phyloP scores from a whole-genome alignment of 2,797 vertebrate genomes.

The Xyrichtys novacula region DNA sequence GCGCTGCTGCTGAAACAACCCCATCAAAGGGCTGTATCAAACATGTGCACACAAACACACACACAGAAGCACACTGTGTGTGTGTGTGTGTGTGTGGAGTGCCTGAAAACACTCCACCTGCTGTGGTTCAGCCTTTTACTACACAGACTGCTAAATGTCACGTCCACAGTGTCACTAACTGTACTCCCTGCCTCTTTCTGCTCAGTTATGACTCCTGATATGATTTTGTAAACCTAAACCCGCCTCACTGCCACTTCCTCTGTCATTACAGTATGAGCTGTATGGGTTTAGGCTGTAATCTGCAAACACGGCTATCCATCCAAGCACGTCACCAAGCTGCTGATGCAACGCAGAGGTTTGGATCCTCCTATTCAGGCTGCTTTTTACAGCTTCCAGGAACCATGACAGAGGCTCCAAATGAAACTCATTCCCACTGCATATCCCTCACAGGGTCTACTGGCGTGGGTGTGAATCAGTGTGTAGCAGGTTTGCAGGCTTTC shows the following conservation, averaged over 20 bases:
- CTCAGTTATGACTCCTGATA: constrained; percentile 3
- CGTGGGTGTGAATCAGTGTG: background rate
- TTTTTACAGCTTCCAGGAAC: constrained; percentile 22
- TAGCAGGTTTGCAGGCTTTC: background rate
- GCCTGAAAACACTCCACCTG: background rate
- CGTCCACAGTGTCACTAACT: background rate
- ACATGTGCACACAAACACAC: background rate
- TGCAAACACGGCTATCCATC: constrained; percentile 34
- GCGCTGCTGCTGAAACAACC: background rate
- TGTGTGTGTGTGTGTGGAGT: constrained; percentile 28
- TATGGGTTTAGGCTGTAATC: constrained; percentile 43
- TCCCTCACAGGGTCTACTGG: background rate
- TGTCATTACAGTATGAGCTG: constrained; percentile 20
- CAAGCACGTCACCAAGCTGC: constrained; percentile 31
- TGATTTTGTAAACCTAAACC: constrained; percentile 18
- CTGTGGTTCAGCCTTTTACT: constrained; percentile 1
- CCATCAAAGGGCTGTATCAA: background rate
- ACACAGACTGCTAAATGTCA: constrained; percentile 5
- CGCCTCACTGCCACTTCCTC: constrained; percentile 26
- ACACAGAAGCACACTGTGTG: background rate
- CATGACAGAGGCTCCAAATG: constrained; percentile 24
- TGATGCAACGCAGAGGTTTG: constrained; percentile 53
- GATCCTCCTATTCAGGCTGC: background rate
- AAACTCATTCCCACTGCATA: constrained; percentile 56
- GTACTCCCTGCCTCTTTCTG: background rate